A percentile compares a stretch with the other conserved stretches of the same genome.
Conservation (phyloP, 2,888 invertebrate species). For the Chrysolina oricalcia region DNA sequence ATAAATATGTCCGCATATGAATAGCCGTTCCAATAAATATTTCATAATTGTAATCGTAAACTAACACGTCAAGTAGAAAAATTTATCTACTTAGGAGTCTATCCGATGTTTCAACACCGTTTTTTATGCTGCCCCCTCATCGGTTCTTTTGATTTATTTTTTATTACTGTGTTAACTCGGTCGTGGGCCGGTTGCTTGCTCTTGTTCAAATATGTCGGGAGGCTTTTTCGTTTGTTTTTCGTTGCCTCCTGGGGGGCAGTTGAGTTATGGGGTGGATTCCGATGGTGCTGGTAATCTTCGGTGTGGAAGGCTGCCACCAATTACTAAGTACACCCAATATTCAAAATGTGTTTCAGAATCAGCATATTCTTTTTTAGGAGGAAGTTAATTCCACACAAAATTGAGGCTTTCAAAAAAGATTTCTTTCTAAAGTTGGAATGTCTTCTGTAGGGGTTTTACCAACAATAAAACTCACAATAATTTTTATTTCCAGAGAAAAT, state of each 20-base stretch:
- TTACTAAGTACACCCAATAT: background rate
- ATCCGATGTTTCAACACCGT: slow-evolving; percentile 59
- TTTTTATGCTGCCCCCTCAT: slow-evolving; percentile 49
- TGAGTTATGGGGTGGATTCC: slow-evolving; percentile 16
- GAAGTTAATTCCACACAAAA: too few species aligned
- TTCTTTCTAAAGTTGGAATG: too few species aligned
- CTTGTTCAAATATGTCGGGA: slow-evolving; percentile 38
- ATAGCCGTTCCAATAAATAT: slow-evolving; percentile 70
- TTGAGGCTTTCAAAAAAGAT: too few species aligned
- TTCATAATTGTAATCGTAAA: slow-evolving; percentile 69
- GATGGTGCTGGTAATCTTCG: background rate
- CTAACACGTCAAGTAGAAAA: slow-evolving; percentile 61
- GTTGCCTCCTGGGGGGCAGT: background rate
- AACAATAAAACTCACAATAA: too few species aligned
- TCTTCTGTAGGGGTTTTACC: too few species aligned
- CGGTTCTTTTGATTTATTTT: slow-evolving; percentile 51
- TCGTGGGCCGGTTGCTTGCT: slow-evolving; percentile 37
- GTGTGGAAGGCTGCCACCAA: background rate
- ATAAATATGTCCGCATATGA: slow-evolving; percentile 70
- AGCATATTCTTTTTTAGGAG: too few species aligned
- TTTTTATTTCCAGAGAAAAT: too few species aligned
- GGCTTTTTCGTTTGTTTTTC: slow-evolving; percentile 30
- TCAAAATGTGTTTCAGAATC: too few species aligned
- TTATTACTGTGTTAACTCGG: slow-evolving; percentile 44
- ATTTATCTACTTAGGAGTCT: slow-evolving; percentile 61